phyloP scores from a whole-genome alignment of 2,113 vertebrate genomes.

The human region DNA sequence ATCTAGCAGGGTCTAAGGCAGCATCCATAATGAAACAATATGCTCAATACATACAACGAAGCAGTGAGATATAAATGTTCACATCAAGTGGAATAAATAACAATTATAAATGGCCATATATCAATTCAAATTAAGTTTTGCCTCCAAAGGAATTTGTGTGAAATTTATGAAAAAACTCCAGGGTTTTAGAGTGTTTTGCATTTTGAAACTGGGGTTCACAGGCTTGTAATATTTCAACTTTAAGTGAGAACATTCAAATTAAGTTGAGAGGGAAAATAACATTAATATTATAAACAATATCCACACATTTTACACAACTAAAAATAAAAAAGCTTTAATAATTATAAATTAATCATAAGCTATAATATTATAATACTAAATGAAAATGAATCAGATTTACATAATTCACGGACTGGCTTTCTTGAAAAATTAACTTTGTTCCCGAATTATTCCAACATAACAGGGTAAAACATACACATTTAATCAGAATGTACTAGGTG shows the following conservation, averaged over 20 bases:
- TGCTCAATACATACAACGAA: neutral
- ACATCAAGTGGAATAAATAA: neutral
- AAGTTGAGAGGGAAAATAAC: slow-evolving; percentile 18
- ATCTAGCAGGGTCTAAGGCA: neutral
- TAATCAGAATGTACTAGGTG: neutral
- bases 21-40: neutral
- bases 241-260: slow-evolving; percentile 43
- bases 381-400: slow-evolving; percentile 49
- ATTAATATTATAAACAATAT: slow-evolving; percentile 27
- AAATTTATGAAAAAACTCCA: neutral
- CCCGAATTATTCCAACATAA: neutral
- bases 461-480: slow-evolving; percentile 1
- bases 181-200: neutral
- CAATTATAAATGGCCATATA: neutral
- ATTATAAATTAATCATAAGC: slow-evolving; percentile 35
- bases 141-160: neutral
- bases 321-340: slow-evolving; percentile 48
- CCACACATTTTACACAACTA: slow-evolving; percentile 19
- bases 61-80: neutral
- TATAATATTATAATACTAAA: slow-evolving; percentile 33
- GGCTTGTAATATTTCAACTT: neutral
- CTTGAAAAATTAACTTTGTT: slow-evolving; percentile 35
- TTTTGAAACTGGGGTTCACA: slow-evolving; percentile 9
- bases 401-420: neutral
- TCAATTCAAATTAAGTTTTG: slow-evolving; percentile 14